Conservation (phyloP, 2,888 invertebrate genomes). For the Eustalomyia histrio region DNA sequence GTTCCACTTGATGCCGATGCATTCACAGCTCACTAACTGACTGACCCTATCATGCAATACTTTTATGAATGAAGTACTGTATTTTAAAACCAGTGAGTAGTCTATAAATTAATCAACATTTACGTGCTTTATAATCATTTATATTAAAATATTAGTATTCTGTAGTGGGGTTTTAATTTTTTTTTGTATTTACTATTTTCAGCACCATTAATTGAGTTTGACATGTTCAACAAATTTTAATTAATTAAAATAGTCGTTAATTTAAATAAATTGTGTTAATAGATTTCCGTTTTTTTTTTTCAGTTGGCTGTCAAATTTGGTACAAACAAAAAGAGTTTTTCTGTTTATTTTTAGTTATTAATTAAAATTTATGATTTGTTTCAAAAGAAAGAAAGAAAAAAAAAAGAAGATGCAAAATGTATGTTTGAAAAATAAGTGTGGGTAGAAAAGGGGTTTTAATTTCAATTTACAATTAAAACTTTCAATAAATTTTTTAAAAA, state of each 20-base stretch:
- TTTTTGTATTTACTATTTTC: constrained; percentile 18
- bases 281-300: constrained; percentile 35
- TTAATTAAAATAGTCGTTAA: constrained; percentile 48
- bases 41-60: not conserved
- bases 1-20: not conserved
- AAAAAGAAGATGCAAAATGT: not conserved
- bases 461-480: constrained; percentile 16
- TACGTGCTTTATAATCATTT: constrained; percentile 58
- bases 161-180: not conserved
- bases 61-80: not conserved
- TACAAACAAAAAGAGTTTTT: constrained; percentile 26
- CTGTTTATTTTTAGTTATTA: constrained; percentile 28
- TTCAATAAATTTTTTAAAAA: not conserved
- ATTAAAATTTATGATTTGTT: constrained; percentile 49
- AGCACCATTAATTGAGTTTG: constrained; percentile 55
- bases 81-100: not conserved
- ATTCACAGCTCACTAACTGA: not conserved
- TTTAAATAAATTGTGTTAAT: constrained; percentile 42
- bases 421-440: constrained; percentile 6
- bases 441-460: constrained; percentile 8
- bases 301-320: constrained; percentile 3
- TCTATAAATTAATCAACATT: constrained; percentile 1
- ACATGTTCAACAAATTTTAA: constrained; percentile 61
- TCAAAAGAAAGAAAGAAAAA: not conserved
- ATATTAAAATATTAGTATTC: constrained; percentile 50